Percentiles rank a stretch among this genome's conserved stretches.
Evolutionary conservation across 2,113 vertebrate genomes (phyloP).

Genomic region (Sisor rabdophorus): DNA sequence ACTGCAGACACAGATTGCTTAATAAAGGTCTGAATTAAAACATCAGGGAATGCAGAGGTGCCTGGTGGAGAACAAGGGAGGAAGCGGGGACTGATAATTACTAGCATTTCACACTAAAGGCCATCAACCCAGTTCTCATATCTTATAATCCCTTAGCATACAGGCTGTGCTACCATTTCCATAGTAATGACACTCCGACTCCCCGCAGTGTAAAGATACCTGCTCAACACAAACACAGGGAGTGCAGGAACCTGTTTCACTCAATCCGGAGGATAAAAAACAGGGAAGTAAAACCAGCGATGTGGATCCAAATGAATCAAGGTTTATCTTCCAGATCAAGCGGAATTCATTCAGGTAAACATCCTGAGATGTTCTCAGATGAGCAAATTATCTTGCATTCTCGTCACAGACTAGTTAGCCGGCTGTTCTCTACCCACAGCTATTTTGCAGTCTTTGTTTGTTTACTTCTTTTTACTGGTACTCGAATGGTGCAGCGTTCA

Average conservation of each 20-base stretch:
- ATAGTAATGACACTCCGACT: background rate
- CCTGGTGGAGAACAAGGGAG: background rate
- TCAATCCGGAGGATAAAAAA: background rate
- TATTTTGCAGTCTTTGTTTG: slow-evolving; percentile 25
- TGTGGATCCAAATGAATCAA: background rate
- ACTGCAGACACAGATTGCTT: slow-evolving; percentile 37
- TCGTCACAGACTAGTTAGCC: background rate
- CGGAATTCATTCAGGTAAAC: slow-evolving; percentile 26
- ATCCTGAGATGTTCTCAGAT: slow-evolving; percentile 35
- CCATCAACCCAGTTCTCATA: slow-evolving; percentile 1
- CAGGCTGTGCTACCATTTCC: background rate
- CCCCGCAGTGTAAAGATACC: background rate
- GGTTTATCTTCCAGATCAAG: slow-evolving; percentile 13
- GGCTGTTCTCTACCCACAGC: background rate
- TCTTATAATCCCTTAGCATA: slow-evolving; percentile 1
- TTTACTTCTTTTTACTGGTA: background rate
- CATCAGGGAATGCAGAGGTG: slow-evolving; percentile 8
- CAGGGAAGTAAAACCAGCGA: background rate
- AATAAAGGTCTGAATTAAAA: slow-evolving; percentile 41
- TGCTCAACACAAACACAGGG: background rate
- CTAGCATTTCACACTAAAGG: slow-evolving; percentile 22
- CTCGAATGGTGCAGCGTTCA: background rate
- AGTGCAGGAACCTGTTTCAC: background rate
- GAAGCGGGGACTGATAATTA: slow-evolving; percentile 35
- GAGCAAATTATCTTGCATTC: slow-evolving; percentile 31